phyloP scores from a whole-genome alignment of 2,113 vertebrate genomes.

The Bothrops jararaca region DNA sequence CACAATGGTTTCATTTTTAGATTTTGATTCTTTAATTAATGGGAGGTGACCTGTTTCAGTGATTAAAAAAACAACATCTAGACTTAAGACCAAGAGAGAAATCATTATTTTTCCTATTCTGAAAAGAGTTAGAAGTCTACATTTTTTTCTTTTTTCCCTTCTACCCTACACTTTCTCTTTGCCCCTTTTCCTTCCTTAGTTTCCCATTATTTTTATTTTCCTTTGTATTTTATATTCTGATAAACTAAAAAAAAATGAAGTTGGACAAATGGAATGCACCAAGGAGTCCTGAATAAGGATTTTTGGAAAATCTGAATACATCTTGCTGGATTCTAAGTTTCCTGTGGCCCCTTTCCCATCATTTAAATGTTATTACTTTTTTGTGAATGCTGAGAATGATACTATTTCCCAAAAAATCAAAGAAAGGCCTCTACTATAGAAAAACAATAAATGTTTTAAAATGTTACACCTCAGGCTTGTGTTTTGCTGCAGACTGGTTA shows the following conservation, averaged over 20 bases:
- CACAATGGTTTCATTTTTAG: slow-evolving; percentile 44
- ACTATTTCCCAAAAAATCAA: slow-evolving; percentile 51
- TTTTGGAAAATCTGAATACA: slow-evolving; percentile 53
- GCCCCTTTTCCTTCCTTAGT: too few species aligned
- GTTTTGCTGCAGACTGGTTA: not conserved
- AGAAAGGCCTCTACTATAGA: slow-evolving; percentile 47
- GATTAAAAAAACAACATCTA: slow-evolving; percentile 5
- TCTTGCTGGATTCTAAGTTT: slow-evolving; percentile 41
- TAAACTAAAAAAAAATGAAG: too few species aligned
- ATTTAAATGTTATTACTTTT: slow-evolving; percentile 54
- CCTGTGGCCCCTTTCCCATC: slow-evolving; percentile 45
- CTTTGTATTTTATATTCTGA: too few species aligned
- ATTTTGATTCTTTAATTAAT: slow-evolving; percentile 47
- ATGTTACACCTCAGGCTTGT: too few species aligned
- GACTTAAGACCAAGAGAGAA: slow-evolving; percentile 22
- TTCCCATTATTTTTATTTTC: too few species aligned
- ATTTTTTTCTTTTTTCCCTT: too few species aligned
- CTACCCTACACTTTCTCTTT: too few species aligned
- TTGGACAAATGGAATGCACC: not conserved
- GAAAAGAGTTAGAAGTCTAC: too few species aligned
- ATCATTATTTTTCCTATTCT: slow-evolving; percentile 1
- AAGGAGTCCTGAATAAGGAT: slow-evolving; percentile 25
- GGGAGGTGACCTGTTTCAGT: slow-evolving; percentile 7
- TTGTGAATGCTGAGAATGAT: slow-evolving; percentile 36
- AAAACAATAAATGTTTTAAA: slow-evolving; percentile 42